phyloP scores from a whole-genome alignment of 2,113 vertebrate genomes.

The Euleptes europaea region DNA sequence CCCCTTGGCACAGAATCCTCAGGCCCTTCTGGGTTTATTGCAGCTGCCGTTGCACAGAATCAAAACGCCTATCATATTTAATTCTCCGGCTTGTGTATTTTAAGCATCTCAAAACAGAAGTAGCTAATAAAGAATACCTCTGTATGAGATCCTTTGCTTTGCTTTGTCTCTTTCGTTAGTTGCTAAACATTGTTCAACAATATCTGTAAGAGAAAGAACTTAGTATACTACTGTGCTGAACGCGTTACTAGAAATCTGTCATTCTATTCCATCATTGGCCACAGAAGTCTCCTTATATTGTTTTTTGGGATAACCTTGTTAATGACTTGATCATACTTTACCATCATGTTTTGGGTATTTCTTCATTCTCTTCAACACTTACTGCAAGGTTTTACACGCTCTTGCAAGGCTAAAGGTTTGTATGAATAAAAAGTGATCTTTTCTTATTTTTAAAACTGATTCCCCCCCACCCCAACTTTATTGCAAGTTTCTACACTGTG shows the following conservation, averaged over 20 bases:
- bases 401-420: not conserved
- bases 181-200: slow-evolving; percentile 27
- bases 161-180: slow-evolving; percentile 21
- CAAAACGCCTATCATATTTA: not conserved
- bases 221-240: not conserved
- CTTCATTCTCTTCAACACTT: not conserved
- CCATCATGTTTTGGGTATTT: not conserved
- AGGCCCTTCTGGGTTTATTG: not conserved
- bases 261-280: no score
- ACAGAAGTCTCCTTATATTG: no score
- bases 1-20: no score
- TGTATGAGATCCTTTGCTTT: not conserved
- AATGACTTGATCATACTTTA: not conserved
- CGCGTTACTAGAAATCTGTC: no score
- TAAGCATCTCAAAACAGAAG: slow-evolving; percentile 18
- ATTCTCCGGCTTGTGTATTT: not conserved
- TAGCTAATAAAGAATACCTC: slow-evolving; percentile 4
- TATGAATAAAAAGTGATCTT: not conserved
- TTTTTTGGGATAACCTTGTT: no score
- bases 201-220: slow-evolving; percentile 14
- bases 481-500: not conserved
- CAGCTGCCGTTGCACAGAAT: not conserved
- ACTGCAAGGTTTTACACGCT: not conserved
- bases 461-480: not conserved
- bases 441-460: not conserved